phyloP scores from a whole-genome alignment of 2,888 invertebrate genomes.

The Andrena bicolor region DNA sequence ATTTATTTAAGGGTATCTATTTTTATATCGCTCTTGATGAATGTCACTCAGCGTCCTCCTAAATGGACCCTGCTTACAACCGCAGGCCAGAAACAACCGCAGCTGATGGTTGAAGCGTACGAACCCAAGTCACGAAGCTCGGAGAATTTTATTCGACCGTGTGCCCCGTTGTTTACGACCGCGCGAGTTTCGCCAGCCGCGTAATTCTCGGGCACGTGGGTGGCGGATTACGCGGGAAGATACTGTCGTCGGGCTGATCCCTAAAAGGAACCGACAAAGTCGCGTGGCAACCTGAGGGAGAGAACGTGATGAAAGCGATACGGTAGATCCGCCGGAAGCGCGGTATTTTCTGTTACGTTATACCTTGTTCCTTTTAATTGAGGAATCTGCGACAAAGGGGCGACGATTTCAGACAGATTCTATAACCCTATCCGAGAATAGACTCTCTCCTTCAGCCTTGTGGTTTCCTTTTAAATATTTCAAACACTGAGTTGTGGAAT shows the following conservation, averaged over 20 bases:
- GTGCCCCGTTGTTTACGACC: slow-evolving; percentile 30
- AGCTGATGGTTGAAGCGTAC: background rate
- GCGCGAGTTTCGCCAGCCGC: slow-evolving; percentile 30
- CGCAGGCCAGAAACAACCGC: background rate
- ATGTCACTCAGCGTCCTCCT: background rate
- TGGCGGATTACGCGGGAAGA: slow-evolving; percentile 61
- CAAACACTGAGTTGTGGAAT: too few species aligned
- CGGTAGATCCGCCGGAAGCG: slow-evolving; percentile 43
- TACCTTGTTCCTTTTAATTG: slow-evolving; percentile 26
- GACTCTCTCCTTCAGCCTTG: too few species aligned
- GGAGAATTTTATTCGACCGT: background rate
- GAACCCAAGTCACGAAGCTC: background rate
- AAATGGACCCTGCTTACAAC: background rate
- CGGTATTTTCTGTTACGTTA: slow-evolving; percentile 25
- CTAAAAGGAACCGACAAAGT: slow-evolving; percentile 71
- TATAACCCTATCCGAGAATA: too few species aligned
- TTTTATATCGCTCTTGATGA: too few species aligned
- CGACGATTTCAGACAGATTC: background rate
- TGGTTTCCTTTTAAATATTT: too few species aligned
- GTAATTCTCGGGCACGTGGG: slow-evolving; percentile 58
- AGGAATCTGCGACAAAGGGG: slow-evolving; percentile 11
- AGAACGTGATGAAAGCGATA: slow-evolving; percentile 57
- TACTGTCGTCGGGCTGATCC: slow-evolving; percentile 57
- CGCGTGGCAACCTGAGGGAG: slow-evolving; percentile 49
- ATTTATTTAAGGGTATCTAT: too few species aligned